Evolutionary conservation across 2,113 vertebrate genomes (phyloP).

Genomic region (Zapornia atra): DNA sequence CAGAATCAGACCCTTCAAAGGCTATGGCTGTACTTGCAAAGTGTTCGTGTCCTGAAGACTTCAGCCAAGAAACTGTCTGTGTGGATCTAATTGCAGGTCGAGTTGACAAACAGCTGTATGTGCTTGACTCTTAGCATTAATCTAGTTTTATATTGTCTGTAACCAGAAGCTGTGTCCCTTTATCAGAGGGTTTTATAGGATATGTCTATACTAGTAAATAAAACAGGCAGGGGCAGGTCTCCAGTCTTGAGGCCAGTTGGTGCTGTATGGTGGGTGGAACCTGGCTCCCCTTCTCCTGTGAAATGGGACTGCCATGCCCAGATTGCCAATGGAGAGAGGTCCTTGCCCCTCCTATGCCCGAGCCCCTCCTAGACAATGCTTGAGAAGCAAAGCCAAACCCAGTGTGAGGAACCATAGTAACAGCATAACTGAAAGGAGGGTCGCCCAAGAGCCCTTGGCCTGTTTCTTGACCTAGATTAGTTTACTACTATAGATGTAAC

Average conservation of each 20-base stretch:
- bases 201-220: not conserved
- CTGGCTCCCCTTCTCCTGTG: not conserved
- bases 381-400: not conserved
- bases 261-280: not conserved
- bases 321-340: not conserved
- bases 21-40: not conserved
- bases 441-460: not conserved
- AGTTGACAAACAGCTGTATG: not conserved
- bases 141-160: not conserved
- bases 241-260: not conserved
- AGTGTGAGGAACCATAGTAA: not conserved
- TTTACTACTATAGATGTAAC: not conserved
- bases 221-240: not conserved
- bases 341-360: not conserved
- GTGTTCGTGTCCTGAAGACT: not conserved
- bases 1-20: not conserved
- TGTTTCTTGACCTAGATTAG: not conserved
- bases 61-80: constrained; percentile 28
- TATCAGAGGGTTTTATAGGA: not conserved
- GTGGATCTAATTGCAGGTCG: constrained; percentile 37
- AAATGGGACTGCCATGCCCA: not conserved
- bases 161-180: not conserved
- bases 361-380: not conserved
- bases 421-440: not conserved
- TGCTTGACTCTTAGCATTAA: not conserved